Evolutionary conservation across 2,888 invertebrate species (phyloP).

Genomic region (Polia nebulosa): DNA sequence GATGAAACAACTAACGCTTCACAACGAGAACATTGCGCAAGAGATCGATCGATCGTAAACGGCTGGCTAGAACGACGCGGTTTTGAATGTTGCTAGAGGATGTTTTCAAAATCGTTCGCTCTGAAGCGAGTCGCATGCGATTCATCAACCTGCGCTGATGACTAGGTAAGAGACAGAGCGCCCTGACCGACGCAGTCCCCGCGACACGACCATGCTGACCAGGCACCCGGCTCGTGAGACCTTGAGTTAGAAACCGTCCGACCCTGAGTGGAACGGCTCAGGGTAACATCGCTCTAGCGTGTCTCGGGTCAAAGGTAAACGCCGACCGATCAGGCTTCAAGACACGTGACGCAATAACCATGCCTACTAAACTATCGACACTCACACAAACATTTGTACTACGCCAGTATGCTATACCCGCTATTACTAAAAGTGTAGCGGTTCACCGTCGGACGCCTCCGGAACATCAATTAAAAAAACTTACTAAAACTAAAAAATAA

Average conservation of each 20-base stretch:
- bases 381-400: slow-evolving; percentile 88
- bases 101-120: slow-evolving; percentile 53
- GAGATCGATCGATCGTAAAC: slow-evolving; percentile 56
- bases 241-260: neutral
- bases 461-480: slow-evolving; percentile 73
- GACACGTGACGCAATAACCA: slow-evolving; percentile 67
- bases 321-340: slow-evolving; percentile 42
- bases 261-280: neutral
- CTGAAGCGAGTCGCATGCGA: slow-evolving; percentile 49
- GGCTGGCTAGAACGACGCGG: slow-evolving; percentile 33
- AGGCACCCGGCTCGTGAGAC: neutral
- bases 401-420: slow-evolving; percentile 87
- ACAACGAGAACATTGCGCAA: slow-evolving; percentile 79
- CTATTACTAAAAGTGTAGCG: slow-evolving; percentile 75
- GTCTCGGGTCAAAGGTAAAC: slow-evolving; percentile 16
- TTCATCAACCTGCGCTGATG: slow-evolving; percentile 69
- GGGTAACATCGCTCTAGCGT: slow-evolving; percentile 19
- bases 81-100: slow-evolving; percentile 41
- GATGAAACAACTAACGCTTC: slow-evolving; percentile 84
- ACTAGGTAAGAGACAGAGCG: slow-evolving; percentile 72
- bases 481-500: slow-evolving; percentile 79
- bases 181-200: slow-evolving; percentile 35
- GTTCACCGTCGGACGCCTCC: slow-evolving; percentile 80
- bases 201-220: neutral
- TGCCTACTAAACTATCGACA: slow-evolving; percentile 71